Evolutionary conservation across 2,797 vertebrate species (phyloP), one percentile per base, ranked within the genome.

Genomic region (Xenentodon cancila): DNA sequence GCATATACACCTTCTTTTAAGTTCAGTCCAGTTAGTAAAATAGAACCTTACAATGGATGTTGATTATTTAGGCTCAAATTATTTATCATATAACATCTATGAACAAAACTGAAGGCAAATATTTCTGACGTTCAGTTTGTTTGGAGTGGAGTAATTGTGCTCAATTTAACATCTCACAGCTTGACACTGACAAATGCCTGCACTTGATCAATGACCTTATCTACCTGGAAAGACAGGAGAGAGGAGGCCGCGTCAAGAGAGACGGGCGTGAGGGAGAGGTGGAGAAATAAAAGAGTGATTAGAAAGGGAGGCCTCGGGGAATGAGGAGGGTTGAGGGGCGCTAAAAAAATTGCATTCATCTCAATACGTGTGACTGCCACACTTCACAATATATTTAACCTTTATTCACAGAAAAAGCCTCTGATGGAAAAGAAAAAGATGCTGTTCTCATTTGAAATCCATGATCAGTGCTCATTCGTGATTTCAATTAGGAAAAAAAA

Each of bases 161-260:
- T 68, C 54, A 67, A 75, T 75, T 80, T 46, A 48, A 55, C 68
- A 58, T 66, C 56, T 50, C 59, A 30, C 73, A 75, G 79, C 64
- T 55, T 68, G 87, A 76, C 64, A 59, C 60, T 63, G 81, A 89
- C 75, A 73, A 88, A 80, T 70, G 70, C 66, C 64, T 77, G 62
- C 19, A 57, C 75, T 85, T 82, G 80, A 90, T 89, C 79, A 88
- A 84, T 74, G 67, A 62, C 68, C 71, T 69, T 25, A 55, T 85
- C 77, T 74, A 84, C 80, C 76, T 79, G 68, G 55, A 66, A 74
- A 77, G 61, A 84, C 67, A 51, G 69, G 46, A 12, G 45, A 69
- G 53, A 43, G 19, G 50, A 62, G 37, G 62, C 27, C 9, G 42
- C 62, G 66, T 69, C 19, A n/a, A 43, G 59, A 37, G 15, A 56